Evolutionary conservation across 2,797 vertebrate species (phyloP).

Genomic region (Petrocephalus sullivani): DNA sequence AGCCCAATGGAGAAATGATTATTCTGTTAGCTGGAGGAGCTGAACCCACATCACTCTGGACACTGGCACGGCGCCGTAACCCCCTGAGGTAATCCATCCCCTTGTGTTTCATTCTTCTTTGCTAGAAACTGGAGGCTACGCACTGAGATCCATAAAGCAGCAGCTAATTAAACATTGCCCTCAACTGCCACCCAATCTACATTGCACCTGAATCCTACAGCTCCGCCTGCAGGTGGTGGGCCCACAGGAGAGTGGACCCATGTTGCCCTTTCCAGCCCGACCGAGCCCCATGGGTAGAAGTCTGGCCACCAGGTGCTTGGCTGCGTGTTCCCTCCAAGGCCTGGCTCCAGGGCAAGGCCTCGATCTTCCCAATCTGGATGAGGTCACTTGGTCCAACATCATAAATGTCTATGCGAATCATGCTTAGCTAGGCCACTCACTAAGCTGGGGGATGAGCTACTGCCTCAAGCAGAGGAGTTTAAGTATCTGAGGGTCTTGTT

Average conservation of each 20-base stretch:
- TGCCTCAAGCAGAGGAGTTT: neutral
- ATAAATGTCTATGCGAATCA: neutral
- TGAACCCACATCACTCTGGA: neutral
- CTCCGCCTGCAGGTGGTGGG: neutral
- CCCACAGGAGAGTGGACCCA: neutral
- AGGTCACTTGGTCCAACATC: neutral
- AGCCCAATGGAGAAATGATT: neutral
- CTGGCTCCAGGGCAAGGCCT: neutral
- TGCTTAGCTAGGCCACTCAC: neutral
- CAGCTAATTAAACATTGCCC: neutral
- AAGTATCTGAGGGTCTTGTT: neutral
- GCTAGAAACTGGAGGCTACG: neutral
- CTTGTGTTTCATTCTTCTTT: neutral
- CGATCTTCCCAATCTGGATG: neutral
- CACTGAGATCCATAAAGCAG: neutral
- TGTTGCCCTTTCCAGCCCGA: neutral
- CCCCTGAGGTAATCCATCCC: neutral
- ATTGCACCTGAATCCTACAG: neutral
- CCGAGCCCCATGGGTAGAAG: neutral
- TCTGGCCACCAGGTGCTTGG: neutral
- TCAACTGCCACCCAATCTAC: neutral
- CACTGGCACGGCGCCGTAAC: neutral
- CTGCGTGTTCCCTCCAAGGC: neutral
- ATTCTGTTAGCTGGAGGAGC: neutral
- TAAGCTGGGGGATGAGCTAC: neutral